These are phyloP conservation scores for Poeciliopsis prolifica DNA, from an alignment of 2,113 vertebrate species.

Conservation along the genomic window DNA sequence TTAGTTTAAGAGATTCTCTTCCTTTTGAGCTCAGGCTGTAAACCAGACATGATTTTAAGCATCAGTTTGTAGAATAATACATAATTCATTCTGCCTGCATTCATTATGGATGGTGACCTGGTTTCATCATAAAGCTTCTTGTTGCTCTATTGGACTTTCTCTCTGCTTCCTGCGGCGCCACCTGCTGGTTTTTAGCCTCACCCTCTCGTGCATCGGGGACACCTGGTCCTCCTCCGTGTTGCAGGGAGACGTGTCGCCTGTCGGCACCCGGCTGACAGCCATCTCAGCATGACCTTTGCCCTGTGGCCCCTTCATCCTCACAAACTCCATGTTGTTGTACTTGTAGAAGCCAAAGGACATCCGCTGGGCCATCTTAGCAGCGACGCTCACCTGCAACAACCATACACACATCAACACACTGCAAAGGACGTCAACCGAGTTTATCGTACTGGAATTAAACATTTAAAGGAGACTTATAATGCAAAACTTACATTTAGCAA, in stretches of 20 bases:
- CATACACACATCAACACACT: not conserved
- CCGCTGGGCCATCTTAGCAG: conserved; percentile 96
- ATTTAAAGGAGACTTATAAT: too few species aligned
- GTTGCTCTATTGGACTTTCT: not conserved
- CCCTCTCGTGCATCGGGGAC: conserved; percentile 90
- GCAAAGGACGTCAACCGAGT: too few species aligned
- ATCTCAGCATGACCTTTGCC: conserved; percentile 98
- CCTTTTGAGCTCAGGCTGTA: not conserved
- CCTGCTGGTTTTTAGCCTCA: conserved; percentile 65
- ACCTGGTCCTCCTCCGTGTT: conserved; percentile 93
- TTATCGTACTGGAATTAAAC: too few species aligned
- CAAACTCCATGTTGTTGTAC: conserved; percentile 99
- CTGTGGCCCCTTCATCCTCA: conserved; percentile 98
- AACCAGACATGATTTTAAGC: not conserved
- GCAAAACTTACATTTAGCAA: too few species aligned
- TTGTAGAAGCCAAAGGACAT: conserved; percentile 99
- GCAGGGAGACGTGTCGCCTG: conserved; percentile 93
- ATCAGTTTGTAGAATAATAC: conserved; percentile 24
- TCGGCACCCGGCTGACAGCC: conserved; percentile 95
- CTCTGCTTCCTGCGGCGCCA: not conserved
- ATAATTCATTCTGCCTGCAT: conserved; percentile 24
- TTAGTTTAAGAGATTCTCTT: not conserved
- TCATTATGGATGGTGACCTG: conserved; percentile 58
- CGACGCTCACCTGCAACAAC: conserved; percentile 90
- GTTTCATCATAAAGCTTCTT: conserved; percentile 5